These are phyloP conservation scores for Aplidium turbinatum DNA, from an alignment of 23 tunicate species.

Conservation along the genomic window DNA sequence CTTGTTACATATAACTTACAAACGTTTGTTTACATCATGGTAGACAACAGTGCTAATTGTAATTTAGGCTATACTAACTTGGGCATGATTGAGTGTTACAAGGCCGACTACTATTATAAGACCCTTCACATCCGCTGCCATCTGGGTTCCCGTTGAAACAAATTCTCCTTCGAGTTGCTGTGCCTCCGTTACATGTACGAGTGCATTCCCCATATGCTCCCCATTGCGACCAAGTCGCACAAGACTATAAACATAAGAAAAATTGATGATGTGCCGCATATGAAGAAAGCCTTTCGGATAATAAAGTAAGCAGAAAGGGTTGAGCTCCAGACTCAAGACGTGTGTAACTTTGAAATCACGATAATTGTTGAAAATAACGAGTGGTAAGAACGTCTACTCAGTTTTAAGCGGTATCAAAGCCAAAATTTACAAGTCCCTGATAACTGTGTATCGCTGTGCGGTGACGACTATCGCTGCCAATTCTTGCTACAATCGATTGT, in stretches of 20 bases:
- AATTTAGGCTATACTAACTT: conserved; percentile 29
- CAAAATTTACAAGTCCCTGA: neutral
- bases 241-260: conserved; percentile 8
- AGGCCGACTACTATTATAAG: neutral
- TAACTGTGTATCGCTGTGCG: neutral
- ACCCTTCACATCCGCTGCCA: conserved; percentile 16
- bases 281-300: too few relatives aligned
- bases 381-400: neutral
- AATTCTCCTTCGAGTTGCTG: conserved; percentile 31
- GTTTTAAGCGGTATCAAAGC: neutral
- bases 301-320: too few relatives aligned
- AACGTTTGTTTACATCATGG: neutral
- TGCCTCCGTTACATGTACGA: conserved; percentile 67
- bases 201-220: neutral
- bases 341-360: too few relatives aligned
- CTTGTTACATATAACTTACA: neutral
- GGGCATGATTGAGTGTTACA: conserved; percentile 52
- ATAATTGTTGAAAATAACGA: neutral
- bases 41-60: neutral
- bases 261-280: neutral
- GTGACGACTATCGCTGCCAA: conserved; percentile 42
- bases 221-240: conserved; percentile 36
- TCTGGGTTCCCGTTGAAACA: conserved; percentile 20
- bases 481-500: conserved; percentile 31
- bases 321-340: too few relatives aligned